Evolutionary conservation across 2,113 vertebrate species (phyloP), one percentile per base, ranked within the genome.

Genomic region (Oncorhynchus clarkii): DNA sequence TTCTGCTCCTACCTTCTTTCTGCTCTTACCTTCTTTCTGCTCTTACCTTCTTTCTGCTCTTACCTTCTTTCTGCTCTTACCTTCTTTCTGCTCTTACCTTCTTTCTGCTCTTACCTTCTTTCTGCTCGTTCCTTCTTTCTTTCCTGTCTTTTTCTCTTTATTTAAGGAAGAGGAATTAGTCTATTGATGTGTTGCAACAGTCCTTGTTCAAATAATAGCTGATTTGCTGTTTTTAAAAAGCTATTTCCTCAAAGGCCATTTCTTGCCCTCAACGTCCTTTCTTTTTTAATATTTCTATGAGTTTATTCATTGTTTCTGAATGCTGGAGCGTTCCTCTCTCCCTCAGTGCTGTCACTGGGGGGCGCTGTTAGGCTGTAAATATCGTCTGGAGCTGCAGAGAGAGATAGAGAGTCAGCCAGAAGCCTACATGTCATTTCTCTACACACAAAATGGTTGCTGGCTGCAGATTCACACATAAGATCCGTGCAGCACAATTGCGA

Each of bases 311-410:
- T 31, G 34, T 26, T 6, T 9, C 20, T 26, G 57, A 4, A 66
- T 77, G 54, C 7, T 66, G 65, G 72, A 81, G 16, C 34, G 8
- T 26, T 34, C 9, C 18, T 20, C 11, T 9, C 13, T 24, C 22
- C 22, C 60, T 27, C 64, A 48, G 22, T 26, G 68, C 68, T 84
- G 70, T 70, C 92, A 94, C 92, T 89, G 88, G 92, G 95, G 97
- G 96, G 96, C 96, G 95, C 94, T 96, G 92, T 93, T 93, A 90
- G 89, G 94, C 93, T 96, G 90, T 90, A 88, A 89, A 96, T 94
- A 88, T 85, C 76, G 84, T 80, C 74, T 73, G 76, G 66, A 64
- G 60, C 18, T 22, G 60, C 7, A 64, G 0, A 26, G 20, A 64
- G 4, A 18, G 16, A 54, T 14, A 51, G 13, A 14, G 49, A 51